phyloP scores from a whole-genome alignment of 2,888 invertebrate species.

The Blomia tropicalis region DNA sequence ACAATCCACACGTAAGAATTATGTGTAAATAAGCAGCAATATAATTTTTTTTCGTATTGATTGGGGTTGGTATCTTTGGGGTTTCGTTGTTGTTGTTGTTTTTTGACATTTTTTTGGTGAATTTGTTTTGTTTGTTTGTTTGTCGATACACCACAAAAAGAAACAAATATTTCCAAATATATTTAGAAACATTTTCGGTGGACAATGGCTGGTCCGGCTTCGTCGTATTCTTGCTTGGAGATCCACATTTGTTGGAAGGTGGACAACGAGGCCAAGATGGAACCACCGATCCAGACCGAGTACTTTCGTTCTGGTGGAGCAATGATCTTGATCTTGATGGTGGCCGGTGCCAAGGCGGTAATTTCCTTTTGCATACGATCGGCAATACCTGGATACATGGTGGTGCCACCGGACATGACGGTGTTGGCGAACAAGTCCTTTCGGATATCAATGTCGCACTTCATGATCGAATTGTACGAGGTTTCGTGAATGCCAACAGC shows the following conservation, averaged over 20 bases:
- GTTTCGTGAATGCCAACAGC: constrained; percentile 76
- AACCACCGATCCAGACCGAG: constrained; percentile 96
- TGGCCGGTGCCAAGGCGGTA: constrained; percentile 55
- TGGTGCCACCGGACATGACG: constrained; percentile 79
- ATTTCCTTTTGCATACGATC: constrained; percentile 96
- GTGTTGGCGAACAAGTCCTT: constrained; percentile 58
- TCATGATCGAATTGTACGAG: constrained; percentile 84
- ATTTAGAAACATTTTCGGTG: constrained; percentile 94
- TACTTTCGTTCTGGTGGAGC: constrained; percentile 91
- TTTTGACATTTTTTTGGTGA: too few relatives aligned
- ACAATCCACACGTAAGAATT: too few relatives aligned
- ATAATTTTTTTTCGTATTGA: too few relatives aligned
- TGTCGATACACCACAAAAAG: too few relatives aligned
- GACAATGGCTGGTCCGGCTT: constrained; percentile 84
- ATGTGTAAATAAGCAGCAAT: too few relatives aligned
- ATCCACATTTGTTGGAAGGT: constrained; percentile 91
- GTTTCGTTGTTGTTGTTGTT: too few relatives aligned
- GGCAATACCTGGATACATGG: constrained; percentile 93
- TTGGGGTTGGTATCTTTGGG: too few relatives aligned
- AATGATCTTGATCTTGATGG: constrained; percentile 55
- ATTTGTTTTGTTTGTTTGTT: too few relatives aligned
- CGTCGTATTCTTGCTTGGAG: constrained; percentile 92
- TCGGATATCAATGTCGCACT: constrained; percentile 81
- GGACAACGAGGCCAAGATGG: constrained; percentile 77
- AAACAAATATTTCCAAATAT: neutral